A percentile compares a stretch with the other conserved stretches of the same genome.
Evolutionary conservation across 2,113 vertebrate species (phyloP).

Genomic region (Oreochromis niloticus): DNA sequence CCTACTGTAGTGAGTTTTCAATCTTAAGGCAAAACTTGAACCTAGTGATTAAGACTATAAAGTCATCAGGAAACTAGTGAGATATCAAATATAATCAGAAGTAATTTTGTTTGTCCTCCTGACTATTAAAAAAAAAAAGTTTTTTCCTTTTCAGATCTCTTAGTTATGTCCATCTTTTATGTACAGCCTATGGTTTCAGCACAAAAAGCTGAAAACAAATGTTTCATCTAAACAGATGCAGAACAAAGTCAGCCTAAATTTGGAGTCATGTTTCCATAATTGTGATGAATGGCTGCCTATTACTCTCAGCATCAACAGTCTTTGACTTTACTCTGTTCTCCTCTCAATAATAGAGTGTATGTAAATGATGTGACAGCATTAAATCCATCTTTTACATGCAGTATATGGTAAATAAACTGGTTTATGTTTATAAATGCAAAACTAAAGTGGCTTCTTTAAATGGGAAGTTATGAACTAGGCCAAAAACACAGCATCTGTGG

Average conservation of each 20-base stretch:
- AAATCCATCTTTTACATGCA: neutral
- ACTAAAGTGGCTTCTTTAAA: neutral
- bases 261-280: neutral
- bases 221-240: neutral
- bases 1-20: neutral
- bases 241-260: neutral
- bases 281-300: neutral
- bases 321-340: neutral
- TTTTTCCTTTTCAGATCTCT: rapidly evolving
- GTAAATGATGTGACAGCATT: neutral
- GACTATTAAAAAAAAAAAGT: neutral
- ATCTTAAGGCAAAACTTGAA: neutral
- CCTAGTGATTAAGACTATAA: neutral
- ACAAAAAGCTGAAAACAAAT: neutral
- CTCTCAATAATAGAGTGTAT: neutral
- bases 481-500: rapidly evolving
- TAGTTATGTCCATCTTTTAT: neutral
- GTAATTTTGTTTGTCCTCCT: neutral
- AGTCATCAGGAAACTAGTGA: neutral
- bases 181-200: neutral
- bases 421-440: too few relatives aligned
- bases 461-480: neutral
- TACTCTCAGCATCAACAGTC: neutral
- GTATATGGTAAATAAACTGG: neutral
- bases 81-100: neutral